Evolutionary conservation across 2,797 vertebrate species (phyloP).

Genomic region (Phrynocephalus guinanensis): DNA sequence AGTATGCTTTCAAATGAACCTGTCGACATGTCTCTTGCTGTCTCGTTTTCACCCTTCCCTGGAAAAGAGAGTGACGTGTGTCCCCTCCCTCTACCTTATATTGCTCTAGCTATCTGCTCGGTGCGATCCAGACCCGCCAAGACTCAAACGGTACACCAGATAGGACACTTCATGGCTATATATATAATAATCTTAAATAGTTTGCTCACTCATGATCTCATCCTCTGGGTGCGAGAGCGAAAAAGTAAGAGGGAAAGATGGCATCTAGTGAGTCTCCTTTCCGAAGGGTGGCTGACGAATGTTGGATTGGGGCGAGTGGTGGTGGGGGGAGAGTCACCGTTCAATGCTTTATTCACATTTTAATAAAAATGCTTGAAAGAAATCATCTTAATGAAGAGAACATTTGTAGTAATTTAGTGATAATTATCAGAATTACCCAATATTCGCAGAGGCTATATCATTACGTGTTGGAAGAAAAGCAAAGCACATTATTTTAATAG

Average conservation of each 20-base stretch:
- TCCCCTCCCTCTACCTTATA: background rate
- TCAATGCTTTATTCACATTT: slow-evolving; percentile 83
- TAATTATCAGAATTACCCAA: slow-evolving; percentile 98
- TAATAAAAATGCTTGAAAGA: slow-evolving; percentile 85
- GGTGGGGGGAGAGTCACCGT: slow-evolving; percentile 63
- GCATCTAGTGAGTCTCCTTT: slow-evolving; percentile 15
- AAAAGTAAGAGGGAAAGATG: too few species aligned
- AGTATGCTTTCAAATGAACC: slow-evolving; percentile 64
- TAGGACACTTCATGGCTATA: slow-evolving; percentile 56
- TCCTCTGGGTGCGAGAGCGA: background rate
- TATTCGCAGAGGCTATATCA: slow-evolving; percentile 95
- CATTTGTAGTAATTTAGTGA: slow-evolving; percentile 99
- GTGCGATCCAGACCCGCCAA: slow-evolving; percentile 3
- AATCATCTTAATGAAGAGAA: slow-evolving; percentile 99
- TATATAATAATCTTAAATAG: slow-evolving; percentile 17
- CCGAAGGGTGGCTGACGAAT: slow-evolving; percentile 55
- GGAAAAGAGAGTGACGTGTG: background rate
- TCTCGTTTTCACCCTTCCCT: slow-evolving; percentile 15
- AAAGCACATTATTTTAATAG: slow-evolving; percentile 99
- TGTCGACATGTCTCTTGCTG: slow-evolving; percentile 33
- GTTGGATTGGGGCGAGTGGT: slow-evolving; percentile 41
- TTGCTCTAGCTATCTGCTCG: background rate
- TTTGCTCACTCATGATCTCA: slow-evolving; percentile 7
- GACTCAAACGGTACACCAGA: slow-evolving; percentile 54
- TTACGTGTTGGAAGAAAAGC: slow-evolving; percentile 98